These are phyloP conservation scores for Drosophila niveifrons DNA, from an alignment of 2,888 invertebrate species.

Conservation along the genomic window DNA sequence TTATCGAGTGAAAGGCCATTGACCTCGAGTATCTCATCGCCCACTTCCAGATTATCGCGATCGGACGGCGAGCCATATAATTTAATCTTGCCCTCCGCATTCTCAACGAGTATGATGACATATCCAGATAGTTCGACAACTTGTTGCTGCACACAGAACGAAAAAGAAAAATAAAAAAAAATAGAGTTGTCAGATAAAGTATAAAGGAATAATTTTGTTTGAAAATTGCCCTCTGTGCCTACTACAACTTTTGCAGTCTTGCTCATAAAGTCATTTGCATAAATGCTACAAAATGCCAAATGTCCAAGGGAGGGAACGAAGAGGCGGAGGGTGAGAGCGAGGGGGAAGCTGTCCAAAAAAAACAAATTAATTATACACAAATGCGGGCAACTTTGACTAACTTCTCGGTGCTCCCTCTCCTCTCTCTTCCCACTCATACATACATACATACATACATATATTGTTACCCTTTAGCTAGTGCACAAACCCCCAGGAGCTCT, in stretches of 20 bases:
- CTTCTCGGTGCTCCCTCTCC: neutral
- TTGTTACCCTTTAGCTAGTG: neutral
- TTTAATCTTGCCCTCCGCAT: constrained; percentile 97
- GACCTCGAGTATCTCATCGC: constrained; percentile 98
- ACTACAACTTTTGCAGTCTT: constrained; percentile 49
- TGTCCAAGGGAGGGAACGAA: constrained; percentile 40
- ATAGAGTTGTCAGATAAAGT: constrained; percentile 6
- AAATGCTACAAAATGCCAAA: constrained; percentile 69
- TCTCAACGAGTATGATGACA: constrained; percentile 97
- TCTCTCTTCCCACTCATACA: neutral
- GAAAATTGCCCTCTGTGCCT: constrained; percentile 41
- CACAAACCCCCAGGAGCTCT: neutral
- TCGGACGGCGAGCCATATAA: constrained; percentile 97
- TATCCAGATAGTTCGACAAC: constrained; percentile 97
- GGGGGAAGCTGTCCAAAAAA: constrained; percentile 40
- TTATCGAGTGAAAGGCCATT: constrained; percentile 97
- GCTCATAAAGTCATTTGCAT: constrained; percentile 75
- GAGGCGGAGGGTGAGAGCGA: neutral
- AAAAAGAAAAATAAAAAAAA: neutral
- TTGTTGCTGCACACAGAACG: constrained; percentile 81
- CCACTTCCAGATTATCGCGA: constrained; percentile 96
- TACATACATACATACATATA: neutral
- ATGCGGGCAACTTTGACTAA: constrained; percentile 44
- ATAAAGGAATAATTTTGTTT: constrained; percentile 5
- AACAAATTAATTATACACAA: constrained; percentile 75